Conservation (phyloP, 2,797 vertebrate species). For the Dicrostonyx torquatus region DNA sequence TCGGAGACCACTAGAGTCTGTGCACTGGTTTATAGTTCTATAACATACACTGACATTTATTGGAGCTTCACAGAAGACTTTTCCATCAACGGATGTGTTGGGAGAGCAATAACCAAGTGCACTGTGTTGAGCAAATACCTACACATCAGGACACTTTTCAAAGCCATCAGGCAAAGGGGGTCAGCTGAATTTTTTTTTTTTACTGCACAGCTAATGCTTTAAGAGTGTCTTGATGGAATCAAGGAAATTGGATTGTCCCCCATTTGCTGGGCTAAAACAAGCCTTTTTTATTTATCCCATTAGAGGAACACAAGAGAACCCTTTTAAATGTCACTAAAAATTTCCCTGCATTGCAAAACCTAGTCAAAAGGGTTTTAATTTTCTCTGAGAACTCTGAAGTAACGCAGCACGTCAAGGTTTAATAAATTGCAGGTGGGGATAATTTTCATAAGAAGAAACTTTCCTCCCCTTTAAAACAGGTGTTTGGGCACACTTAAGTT, state of each 20-base stretch:
- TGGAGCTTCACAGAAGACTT: constrained; percentile 68
- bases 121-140: constrained; percentile 85
- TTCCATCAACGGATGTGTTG: constrained; percentile 76
- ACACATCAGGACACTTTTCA: constrained; percentile 86
- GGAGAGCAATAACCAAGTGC: constrained; percentile 80
- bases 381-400: constrained; percentile 87
- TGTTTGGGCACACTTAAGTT: constrained; percentile 63
- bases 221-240: constrained; percentile 96
- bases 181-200: constrained; percentile 81
- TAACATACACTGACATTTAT: constrained; percentile 79
- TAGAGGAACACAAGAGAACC: constrained; percentile 92
- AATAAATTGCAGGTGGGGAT: constrained; percentile 83
- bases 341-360: constrained; percentile 92
- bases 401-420: constrained; percentile 88
- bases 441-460: constrained; percentile 75
- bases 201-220: constrained; percentile 92
- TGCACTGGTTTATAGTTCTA: constrained; percentile 81
- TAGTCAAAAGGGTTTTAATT: constrained; percentile 93
- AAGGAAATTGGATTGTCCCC: constrained; percentile 99
- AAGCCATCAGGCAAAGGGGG: constrained; percentile 89
- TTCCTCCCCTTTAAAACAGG: constrained; percentile 65
- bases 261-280: constrained; percentile 96
- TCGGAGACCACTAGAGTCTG: constrained; percentile 29
- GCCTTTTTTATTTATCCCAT: constrained; percentile 93
- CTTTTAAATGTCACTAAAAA: constrained; percentile 95